Evolutionary conservation across 37 sponge, comb jelly and placozoan genomes (phyloP).

Genomic region (Eunapius fragilis): DNA sequence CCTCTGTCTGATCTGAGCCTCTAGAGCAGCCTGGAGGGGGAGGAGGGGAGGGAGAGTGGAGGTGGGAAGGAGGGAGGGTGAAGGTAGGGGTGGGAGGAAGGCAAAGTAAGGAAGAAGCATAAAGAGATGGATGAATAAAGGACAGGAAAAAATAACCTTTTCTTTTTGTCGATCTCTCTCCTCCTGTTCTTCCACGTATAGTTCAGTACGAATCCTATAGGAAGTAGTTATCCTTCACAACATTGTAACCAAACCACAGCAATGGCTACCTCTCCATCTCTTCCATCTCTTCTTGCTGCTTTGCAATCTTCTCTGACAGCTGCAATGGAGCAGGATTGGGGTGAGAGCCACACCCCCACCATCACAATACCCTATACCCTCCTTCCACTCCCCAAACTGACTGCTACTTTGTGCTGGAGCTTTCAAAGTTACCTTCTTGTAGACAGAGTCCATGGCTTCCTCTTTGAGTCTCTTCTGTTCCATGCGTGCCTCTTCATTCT

Average conservation of each 20-base stretch:
- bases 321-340: neutral
- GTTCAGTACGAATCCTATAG: constrained; percentile 87
- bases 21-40: constrained; percentile 36
- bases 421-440: constrained; percentile 57
- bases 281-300: constrained; percentile 51
- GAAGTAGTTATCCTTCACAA: neutral
- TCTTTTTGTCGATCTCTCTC: constrained; percentile 88
- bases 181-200: constrained; percentile 93
- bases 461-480: constrained; percentile 63
- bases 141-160: constrained; percentile 29
- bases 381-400: neutral
- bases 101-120: neutral
- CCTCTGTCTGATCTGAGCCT: constrained; percentile 80
- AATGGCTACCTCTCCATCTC: constrained; percentile 83
- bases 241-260: neutral
- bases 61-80: neutral
- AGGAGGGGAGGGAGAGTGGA: neutral
- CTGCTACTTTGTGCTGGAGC: neutral
- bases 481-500: constrained; percentile 81
- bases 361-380: neutral
- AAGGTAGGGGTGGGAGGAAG: neutral
- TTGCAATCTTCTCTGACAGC: constrained; percentile 56
- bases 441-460: constrained; percentile 73
- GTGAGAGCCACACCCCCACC: neutral
- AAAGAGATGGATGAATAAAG: neutral